Conservation (phyloP, 2,888 invertebrate species). For the Eupsilia transversa region DNA sequence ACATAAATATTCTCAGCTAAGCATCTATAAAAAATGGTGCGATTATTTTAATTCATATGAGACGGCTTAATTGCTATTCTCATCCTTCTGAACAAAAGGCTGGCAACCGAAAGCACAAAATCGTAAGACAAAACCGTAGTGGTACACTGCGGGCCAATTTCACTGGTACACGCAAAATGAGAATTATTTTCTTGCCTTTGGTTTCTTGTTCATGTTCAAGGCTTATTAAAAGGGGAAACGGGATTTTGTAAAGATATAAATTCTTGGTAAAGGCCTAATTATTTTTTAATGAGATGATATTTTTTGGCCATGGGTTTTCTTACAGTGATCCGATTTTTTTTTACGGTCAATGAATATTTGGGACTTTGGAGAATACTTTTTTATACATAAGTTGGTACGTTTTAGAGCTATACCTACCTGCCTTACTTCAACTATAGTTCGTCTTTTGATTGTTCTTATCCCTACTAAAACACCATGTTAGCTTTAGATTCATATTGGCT, state of each 20-base stretch:
- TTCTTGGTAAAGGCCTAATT: conserved; percentile 37
- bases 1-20: conserved; percentile 25
- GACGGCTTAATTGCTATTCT: conserved; percentile 66
- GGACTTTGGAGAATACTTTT: neutral
- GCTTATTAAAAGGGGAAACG: conserved; percentile 40
- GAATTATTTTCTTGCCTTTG: conserved; percentile 45
- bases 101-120: conserved; percentile 45
- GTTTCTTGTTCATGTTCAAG: conserved; percentile 43
- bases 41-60: conserved; percentile 66
- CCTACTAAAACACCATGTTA: neutral
- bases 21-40: conserved; percentile 41
- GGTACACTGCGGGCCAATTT: conserved; percentile 56
- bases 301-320: conserved; percentile 8
- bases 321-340: neutral
- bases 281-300: conserved; percentile 43
- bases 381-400: neutral
- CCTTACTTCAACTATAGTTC: no score
- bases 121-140: conserved; percentile 58
- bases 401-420: neutral
- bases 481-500: no score
- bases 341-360: neutral
- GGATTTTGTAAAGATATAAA: conserved; percentile 39
- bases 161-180: conserved; percentile 52
- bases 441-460: neutral
- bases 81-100: conserved; percentile 54